Conservation (phyloP, 1,140 invertebrate species). For the Microplitis demolitor region DNA sequence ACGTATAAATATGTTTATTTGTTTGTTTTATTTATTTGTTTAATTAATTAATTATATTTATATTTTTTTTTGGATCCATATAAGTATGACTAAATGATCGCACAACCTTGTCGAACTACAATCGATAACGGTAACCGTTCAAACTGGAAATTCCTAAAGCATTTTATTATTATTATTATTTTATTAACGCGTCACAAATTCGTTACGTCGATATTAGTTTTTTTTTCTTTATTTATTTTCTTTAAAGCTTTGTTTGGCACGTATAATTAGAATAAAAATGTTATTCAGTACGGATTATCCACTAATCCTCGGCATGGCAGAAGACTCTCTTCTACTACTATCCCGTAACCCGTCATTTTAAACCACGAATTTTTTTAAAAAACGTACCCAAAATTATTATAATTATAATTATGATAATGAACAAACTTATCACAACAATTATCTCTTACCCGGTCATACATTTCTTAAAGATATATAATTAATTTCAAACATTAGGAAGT, state of each 20-base stretch:
- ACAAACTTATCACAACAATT: no score
- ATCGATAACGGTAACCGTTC: not conserved
- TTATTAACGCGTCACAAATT: constrained; percentile 15
- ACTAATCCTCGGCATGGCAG: no score
- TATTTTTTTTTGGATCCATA: constrained; percentile 2
- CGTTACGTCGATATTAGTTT: constrained; percentile 17
- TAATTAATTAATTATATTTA: not conserved
- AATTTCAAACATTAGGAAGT: no score
- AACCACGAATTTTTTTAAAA: no score
- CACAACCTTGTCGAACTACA: constrained; percentile 23
- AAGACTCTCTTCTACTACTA: no score
- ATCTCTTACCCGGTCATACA: no score
- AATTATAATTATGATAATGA: no score
- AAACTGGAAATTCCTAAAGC: constrained; percentile 32
- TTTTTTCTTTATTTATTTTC: constrained; percentile 15
- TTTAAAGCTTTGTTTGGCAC: constrained; percentile 58
- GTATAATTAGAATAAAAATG: constrained; percentile 61
- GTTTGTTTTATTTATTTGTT: not conserved
- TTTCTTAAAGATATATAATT: no score
- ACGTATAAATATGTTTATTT: not conserved
- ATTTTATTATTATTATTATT: constrained; percentile 21
- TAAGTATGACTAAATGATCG: constrained; percentile 17
- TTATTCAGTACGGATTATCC: constrained; percentile 38
- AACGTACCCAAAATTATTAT: no score
- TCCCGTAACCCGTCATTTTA: no score